Evolutionary conservation across 1,140 invertebrate genomes (phyloP), one percentile per base, ranked within the genome.

Genomic region (Microvelia longipes): DNA sequence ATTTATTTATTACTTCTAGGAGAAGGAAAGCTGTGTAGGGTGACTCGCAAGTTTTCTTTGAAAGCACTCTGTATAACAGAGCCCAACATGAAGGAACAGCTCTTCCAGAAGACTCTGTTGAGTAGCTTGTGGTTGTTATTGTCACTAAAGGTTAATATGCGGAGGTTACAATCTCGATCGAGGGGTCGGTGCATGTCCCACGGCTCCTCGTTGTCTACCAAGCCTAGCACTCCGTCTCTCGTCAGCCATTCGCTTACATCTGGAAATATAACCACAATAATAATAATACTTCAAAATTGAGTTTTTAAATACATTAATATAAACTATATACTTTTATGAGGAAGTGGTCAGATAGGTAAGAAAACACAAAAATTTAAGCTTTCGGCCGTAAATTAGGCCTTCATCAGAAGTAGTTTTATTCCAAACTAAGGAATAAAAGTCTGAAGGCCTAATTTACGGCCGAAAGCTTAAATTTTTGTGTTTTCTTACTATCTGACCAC

Each of bases 101-200:
- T 90, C 66, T 93, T 82, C 95, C 95, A 98, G 78, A 94, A 98
- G 0, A 90, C 88, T 76, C 86, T 85, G 74, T 93, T 93, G 0
- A 91, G 86, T 66, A 84, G 78, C 19, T 50, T 50, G 63, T 81
- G 81, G 0, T 85, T 84, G 71, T 91, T 85, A 0, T 86, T 79
- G 35, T 88, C 84, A 71, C 84, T 86, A 80, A 94, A 93, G 74
- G 88, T 88, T 66, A 92, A 77, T n/a, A 98, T 82, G 76, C 87
- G 80, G 2, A 98, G 73, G n/a, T 85, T 85, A 77, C 94, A 98
- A 71, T 87, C 84, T 64, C 87, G 84, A 27, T 82, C 82, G 0
- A 98, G 78, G 0, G 95, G 95, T 75, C 86, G 84, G 77, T 97
- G 90, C 89, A 98, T 93, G 76, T 98, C 94, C 94, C 94, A 98